Evolutionary conservation across 2,113 vertebrate species (phyloP), one percentile per base, ranked within the genome.

Genomic region (Cnemophilus loriae): DNA sequence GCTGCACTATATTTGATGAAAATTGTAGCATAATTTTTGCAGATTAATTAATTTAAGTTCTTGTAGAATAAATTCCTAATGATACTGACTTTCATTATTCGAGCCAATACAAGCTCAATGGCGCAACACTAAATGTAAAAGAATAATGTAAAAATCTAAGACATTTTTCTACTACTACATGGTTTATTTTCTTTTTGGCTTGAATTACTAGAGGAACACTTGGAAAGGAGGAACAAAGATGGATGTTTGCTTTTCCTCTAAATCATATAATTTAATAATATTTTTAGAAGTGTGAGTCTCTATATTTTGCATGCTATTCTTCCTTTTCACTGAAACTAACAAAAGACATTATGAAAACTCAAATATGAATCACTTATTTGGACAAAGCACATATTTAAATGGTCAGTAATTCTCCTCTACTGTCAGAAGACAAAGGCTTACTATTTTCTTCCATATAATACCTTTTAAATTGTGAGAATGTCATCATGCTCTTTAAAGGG

Each of bases 361-460:
- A 91, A 82, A 91, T 84, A 88, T 73, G 77, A 97, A 97, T 95
- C 86, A 97, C 89, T 97, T 97, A 90, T 95, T 96, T 97, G 89
- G 65, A 95, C 94, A 96, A 98, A 98, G 95, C 49, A 91, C 50
- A 74, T 13, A 97, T 97, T 97, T 96, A 27, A 97, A 97, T 75
- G 90, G 71, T 91, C 96, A 96, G 63, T 96, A 96, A 98, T 97
- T 96, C 95, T 73, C 81, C 95, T 95, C 90, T 77, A 80, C 81
- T 98, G 94, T 97, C 96, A 97, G 96, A 97, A 98, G 93, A 97
- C 92, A 97, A 97, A 97, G 86, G 71, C 81, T 95, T 97, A 94
- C 81, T 73, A 95, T 97, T 98, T 96, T 94, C 91, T 95, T 80
- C 83, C 57, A 18, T 96, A 87, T 92, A 97, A 97, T 94, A 95